Percentiles rank a stretch among this genome's conserved stretches.
phyloP scores from a whole-genome alignment of 2,113 vertebrate species.

The Microcebus tavaratra region DNA sequence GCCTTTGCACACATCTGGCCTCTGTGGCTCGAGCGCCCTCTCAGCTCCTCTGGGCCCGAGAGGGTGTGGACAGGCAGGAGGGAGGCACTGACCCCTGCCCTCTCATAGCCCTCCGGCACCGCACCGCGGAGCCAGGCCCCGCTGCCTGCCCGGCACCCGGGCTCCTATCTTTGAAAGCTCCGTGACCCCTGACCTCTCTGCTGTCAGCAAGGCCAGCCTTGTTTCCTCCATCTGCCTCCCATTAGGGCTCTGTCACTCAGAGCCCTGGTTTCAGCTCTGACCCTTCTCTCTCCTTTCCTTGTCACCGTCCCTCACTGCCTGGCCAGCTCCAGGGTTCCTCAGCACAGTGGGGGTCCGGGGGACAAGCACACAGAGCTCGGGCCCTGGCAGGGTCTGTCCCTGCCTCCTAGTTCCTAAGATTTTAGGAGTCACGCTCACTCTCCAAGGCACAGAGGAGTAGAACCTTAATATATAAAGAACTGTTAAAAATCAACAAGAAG shows the following conservation, averaged over 20 bases:
- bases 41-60: not conserved
- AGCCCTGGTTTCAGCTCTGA: not conserved
- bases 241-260: conserved; percentile 52
- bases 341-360: not conserved
- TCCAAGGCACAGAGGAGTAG: not conserved
- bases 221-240: conserved; percentile 76
- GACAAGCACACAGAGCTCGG: not conserved
- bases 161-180: conserved; percentile 54
- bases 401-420: not conserved
- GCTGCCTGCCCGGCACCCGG: not conserved
- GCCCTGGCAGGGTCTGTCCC: not conserved
- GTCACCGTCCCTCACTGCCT: not conserved
- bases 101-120: not conserved
- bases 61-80: not conserved
- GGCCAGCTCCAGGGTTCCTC: not conserved
- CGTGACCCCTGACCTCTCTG: conserved; percentile 60
- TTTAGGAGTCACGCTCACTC: not conserved
- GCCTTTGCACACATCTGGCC: not conserved
- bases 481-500: not conserved
- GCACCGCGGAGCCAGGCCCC: not conserved
- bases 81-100: not conserved
- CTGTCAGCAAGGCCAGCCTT: conserved; percentile 7
- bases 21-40: not conserved
- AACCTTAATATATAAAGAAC: conserved; percentile 40
- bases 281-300: not conserved